Percentiles rank a stretch among this genome's conserved stretches.
phyloP scores from a whole-genome alignment of 2,888 invertebrate species.

The Zaprionus lineosus region DNA sequence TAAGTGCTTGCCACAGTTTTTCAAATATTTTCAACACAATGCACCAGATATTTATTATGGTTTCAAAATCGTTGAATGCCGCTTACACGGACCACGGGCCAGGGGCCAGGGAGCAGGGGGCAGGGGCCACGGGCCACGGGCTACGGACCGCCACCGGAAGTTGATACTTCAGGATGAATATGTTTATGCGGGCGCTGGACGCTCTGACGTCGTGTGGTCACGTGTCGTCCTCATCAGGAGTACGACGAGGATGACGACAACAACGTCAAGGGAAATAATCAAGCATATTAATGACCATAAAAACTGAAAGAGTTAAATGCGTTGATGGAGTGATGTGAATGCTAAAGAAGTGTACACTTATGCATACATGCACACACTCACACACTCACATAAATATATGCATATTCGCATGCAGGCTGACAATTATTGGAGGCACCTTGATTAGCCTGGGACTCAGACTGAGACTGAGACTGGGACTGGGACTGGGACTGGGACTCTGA shows the following conservation, averaged over 20 bases:
- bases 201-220: constrained; percentile 54
- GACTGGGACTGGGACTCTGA: constrained; percentile 40
- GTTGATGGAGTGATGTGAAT: constrained; percentile 12
- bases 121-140: too few species aligned
- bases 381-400: neutral
- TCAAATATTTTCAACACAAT: constrained; percentile 57
- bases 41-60: constrained; percentile 59
- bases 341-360: neutral
- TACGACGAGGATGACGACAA: constrained; percentile 25
- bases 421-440: constrained; percentile 42
- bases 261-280: constrained; percentile 77
- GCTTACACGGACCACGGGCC: constrained; percentile 36
- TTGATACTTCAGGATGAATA: constrained; percentile 75
- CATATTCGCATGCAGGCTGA: constrained; percentile 46
- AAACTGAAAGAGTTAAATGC: constrained; percentile 76
- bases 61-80: constrained; percentile 24
- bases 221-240: constrained; percentile 55
- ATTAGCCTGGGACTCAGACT: constrained; percentile 40
- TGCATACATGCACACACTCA: neutral
- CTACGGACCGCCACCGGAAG: constrained; percentile 68
- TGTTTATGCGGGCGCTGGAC: constrained; percentile 78
- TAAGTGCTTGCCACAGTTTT: constrained; percentile 67
- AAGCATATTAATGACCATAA: constrained; percentile 80
- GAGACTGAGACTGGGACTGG: constrained; percentile 53
- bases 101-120: too few species aligned